Conservation (phyloP, 2,113 vertebrate genomes). For the Miniopterus natalensis region DNA sequence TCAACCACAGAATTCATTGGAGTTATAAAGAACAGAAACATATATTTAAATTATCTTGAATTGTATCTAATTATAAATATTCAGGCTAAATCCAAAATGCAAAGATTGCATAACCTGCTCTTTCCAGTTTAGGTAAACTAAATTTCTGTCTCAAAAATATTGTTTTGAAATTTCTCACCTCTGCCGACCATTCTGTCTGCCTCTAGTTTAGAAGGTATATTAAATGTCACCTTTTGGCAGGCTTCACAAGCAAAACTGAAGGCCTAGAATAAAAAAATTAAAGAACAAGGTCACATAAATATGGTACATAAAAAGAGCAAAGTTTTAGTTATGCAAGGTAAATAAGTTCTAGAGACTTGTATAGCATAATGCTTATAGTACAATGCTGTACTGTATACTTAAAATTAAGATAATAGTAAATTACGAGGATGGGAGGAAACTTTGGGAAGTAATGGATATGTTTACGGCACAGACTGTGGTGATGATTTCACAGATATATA, state of each 20-base stretch:
- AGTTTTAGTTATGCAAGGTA: neutral
- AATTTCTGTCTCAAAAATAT: neutral
- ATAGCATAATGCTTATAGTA: neutral
- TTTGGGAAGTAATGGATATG: neutral
- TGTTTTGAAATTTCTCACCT: conserved; percentile 86
- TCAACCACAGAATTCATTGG: neutral
- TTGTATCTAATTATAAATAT: neutral
- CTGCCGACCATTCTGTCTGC: conserved; percentile 85
- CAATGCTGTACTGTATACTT: neutral
- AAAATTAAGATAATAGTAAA: neutral
- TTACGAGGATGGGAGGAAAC: neutral
- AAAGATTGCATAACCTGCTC: neutral
- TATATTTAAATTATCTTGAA: neutral
- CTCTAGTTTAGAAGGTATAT: conserved; percentile 83
- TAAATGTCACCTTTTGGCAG: conserved; percentile 85
- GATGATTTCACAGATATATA: neutral
- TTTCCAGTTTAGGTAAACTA: neutral
- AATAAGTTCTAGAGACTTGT: neutral
- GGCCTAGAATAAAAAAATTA: conserved; percentile 81
- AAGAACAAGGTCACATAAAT: conserved; percentile 65
- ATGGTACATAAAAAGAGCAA: neutral
- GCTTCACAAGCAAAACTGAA: conserved; percentile 87
- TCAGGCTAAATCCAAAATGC: neutral
- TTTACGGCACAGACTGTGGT: neutral
- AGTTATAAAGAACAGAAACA: neutral